Base-by-base conservation (phyloP, 1,140 invertebrate species). In the Drosophila kurseongensis region DNA sequence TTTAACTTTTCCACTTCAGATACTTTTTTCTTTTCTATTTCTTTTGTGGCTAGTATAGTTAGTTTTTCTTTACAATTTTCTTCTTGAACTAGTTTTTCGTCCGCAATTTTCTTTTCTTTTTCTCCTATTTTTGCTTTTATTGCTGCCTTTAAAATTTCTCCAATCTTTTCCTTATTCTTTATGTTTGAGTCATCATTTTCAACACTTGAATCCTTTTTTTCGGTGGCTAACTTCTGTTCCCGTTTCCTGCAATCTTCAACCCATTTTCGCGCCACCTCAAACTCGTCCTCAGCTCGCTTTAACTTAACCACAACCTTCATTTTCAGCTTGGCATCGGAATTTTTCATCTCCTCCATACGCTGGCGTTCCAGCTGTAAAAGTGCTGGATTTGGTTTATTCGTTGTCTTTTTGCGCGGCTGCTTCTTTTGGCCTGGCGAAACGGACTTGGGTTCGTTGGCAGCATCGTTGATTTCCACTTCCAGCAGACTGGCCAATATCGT, bases 401-500 rank as follows among this genome's bases (percentile, higher is more conserved):
- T 92, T 1, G 71, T 85, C 32, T 92, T 92, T 27, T 92, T 92
- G 2, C 91, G 89, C 9, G 91, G 91, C 42, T 92, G 91, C n/a
- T 92, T 92, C n/a, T 82, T 91, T 3, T 72, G 69, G 5, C 45
- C 47, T 0, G 83, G 67, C 1, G 75, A 79, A 5, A 38, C 10
- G 5, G 38, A 10, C 57, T 86, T 78, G 5, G 56, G 32, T 0
- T 78, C 68, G 3, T 13, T 42, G 3, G 13, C 5, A 4, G 42
- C 63, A 29, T 78, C 88, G 7, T 52, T 52, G 6, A 90, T 76
- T 7, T 92, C 91, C n/a, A 92, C 86, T 56, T 92, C 91, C 35
- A 92, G 41, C 5, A 92, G 61, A 18, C 89, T 91, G 48, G 91
- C 91, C 29, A 92, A 59, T 42, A 92, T 88, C 4, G 77, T 85